phyloP scores from a whole-genome alignment of 2,113 vertebrate species.

The Mixornis gularis region DNA sequence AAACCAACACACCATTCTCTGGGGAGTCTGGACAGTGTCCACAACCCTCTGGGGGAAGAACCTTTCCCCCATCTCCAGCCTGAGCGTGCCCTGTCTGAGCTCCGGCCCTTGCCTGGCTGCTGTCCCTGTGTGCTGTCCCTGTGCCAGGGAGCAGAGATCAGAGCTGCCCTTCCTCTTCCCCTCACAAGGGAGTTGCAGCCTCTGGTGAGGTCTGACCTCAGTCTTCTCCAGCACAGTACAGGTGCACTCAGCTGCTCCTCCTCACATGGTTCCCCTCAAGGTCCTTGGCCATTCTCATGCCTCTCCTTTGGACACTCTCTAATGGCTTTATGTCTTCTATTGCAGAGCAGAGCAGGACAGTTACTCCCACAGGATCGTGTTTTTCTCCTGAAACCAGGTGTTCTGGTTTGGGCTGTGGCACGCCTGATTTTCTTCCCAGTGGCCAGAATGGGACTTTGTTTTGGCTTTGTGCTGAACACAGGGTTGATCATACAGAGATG shows the following conservation, averaged over 20 bases:
- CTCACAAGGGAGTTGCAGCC: neutral
- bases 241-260: neutral
- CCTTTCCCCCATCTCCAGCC: neutral
- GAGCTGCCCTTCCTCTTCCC: neutral
- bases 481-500: neutral
- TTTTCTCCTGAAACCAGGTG: neutral
- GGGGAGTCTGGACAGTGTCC: neutral
- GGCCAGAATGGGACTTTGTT: neutral
- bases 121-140: too few relatives aligned
- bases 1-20: neutral
- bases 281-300: neutral
- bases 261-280: neutral
- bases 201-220: neutral
- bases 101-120: rapidly evolving
- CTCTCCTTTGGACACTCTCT: neutral
- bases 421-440: neutral
- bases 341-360: neutral
- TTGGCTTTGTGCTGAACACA: neutral
- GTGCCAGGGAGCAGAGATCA: rapidly evolving
- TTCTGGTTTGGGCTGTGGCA: neutral
- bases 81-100: neutral
- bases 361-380: neutral
- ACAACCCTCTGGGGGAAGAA: neutral
- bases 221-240: neutral
- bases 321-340: neutral